Base-by-base conservation (phyloP, 2,113 vertebrate genomes). In the Labeo rohita region DNA sequence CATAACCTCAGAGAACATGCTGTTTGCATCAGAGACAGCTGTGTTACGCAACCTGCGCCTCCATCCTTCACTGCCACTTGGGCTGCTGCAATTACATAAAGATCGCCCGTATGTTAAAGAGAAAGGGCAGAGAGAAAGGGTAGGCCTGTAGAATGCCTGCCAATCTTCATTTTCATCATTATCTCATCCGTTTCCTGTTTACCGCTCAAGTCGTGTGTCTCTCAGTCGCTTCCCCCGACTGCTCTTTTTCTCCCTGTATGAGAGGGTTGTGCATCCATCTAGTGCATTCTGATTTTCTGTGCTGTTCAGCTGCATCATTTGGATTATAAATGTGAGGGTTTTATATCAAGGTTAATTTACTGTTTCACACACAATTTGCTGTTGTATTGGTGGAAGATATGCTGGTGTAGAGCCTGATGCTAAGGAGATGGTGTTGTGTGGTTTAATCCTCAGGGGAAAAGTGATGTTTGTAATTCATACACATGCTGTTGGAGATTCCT, bases 161-260 rank as follows among this genome's bases (percentile, higher is more conserved):
- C 45, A 72, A 47, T 47, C 50, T 73, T 85, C 28, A 80, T 87
- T 70, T 86, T 15, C 59, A 82, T 21, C 59, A 82, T 83, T 70
- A 85, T 85, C 76, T 80, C 50, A 82, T 59, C 65, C 15, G 9
- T 43, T 87, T 90, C 89, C 87, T 90, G 83, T 88, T 90, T 90
- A 80, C 68, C 28, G 28, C 8, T 70, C 4, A 12, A 47, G 61
- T 82, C 21, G 4, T 85, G 47, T 76, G 56, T 36, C 72, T 54
- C 49, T 45, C 2, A 78, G 52, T 50, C 45, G 36, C 59, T 73
- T 83, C 80, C 81, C 11, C 52, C 34, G 36, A 74, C 74, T 82
- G 61, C 56, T 61, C 76, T 72, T 66, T 66, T 23, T 49, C 54
- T 16, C 63, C 6, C 54, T 21, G 1, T 21, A 47, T 79, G 21